phyloP scores from a whole-genome alignment of 2,113 vertebrate species.

The Euleptes europaea region DNA sequence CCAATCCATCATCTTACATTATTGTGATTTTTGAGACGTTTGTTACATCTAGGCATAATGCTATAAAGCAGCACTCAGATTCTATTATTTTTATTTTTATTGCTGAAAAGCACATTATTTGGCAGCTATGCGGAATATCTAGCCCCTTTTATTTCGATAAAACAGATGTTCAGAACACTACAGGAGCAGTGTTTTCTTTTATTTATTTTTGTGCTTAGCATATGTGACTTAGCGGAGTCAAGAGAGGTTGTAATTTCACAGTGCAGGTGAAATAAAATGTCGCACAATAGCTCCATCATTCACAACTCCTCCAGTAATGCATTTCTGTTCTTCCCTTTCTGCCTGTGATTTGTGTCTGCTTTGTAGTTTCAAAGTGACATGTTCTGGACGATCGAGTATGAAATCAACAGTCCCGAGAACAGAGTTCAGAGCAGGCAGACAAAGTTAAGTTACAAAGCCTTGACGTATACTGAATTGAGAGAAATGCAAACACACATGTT shows the following conservation, averaged over 20 bases:
- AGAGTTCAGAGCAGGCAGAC: constrained; percentile 11
- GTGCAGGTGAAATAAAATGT: constrained; percentile 1
- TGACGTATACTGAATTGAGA: background rate
- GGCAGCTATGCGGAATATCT: background rate
- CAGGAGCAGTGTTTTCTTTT: background rate
- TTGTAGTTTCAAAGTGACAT: constrained; percentile 11
- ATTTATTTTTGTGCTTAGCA: constrained; percentile 11
- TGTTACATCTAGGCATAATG: constrained; percentile 10
- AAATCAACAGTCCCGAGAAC: constrained; percentile 23
- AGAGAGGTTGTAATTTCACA: constrained; percentile 10
- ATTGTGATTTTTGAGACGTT: constrained; percentile 33
- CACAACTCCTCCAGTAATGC: constrained; percentile 17
- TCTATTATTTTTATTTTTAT: background rate
- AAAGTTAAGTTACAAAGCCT: background rate
- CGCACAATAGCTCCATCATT: constrained; percentile 14
- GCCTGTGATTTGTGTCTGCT: constrained; percentile 7
- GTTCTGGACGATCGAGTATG: constrained; percentile 25
- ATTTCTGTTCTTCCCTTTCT: constrained; percentile 10
- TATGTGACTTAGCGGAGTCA: constrained; percentile 3
- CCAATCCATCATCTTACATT: background rate
- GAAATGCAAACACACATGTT: background rate
- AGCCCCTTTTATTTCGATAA: background rate
- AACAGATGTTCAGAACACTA: background rate
- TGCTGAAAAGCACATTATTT: constrained; percentile 17
- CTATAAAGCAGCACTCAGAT: constrained; percentile 23